These are phyloP conservation scores for Lasioglossum oenotherae DNA, from an alignment of 2,888 invertebrate species.

Conservation along the genomic window DNA sequence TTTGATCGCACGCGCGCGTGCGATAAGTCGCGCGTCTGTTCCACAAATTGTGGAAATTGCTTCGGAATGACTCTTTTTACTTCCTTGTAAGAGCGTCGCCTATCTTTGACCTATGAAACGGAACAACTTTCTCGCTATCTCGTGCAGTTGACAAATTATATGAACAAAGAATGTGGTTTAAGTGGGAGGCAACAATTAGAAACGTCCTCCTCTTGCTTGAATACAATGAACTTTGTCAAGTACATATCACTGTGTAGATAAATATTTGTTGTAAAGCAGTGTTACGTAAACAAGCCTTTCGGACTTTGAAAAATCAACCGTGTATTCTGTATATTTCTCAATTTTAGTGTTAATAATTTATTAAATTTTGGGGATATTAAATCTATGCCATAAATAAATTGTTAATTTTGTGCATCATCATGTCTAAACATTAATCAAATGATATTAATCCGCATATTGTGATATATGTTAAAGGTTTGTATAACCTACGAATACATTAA, in stretches of 20 bases:
- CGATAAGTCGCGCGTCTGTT: conserved; percentile 25
- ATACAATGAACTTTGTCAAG: neutral
- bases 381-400: neutral
- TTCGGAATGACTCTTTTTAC: neutral
- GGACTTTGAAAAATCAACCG: neutral
- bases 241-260: neutral
- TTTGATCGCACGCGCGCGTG: neutral
- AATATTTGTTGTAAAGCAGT: neutral
- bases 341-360: neutral
- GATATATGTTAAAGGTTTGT: neutral
- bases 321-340: neutral
- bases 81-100: neutral
- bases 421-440: too few relatives aligned
- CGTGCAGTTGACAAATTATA: neutral
- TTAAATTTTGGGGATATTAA: neutral
- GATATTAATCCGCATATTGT: neutral
- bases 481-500: neutral
- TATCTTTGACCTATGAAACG: neutral
- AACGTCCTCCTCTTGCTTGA: neutral
- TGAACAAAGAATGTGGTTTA: neutral
- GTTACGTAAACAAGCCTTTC: neutral
- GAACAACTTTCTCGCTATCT: neutral
- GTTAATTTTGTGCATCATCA: too few relatives aligned
- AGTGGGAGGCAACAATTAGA: neutral
- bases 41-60: neutral